Conservation (phyloP, 1,140 invertebrate genomes). For the Chelonus insularis region DNA sequence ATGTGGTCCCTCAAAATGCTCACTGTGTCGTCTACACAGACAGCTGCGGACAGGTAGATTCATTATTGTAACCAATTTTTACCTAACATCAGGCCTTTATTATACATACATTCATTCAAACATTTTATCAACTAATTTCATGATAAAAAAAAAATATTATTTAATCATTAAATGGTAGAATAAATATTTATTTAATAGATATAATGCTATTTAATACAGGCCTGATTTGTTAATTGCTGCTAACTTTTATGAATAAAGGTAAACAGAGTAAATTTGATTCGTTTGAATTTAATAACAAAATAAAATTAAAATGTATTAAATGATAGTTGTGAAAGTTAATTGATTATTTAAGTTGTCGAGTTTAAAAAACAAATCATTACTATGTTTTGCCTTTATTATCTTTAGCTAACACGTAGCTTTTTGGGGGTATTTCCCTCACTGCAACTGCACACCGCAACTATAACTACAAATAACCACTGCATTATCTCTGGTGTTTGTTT, state of each 20-base stretch:
- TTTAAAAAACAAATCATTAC: conserved; percentile 1
- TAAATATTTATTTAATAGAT: neutral
- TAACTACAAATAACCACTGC: conserved; percentile 62
- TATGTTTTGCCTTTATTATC: conserved; percentile 40
- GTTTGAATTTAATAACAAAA: conserved; percentile 9
- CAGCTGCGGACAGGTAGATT: conserved; percentile 90
- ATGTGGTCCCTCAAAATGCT: conserved; percentile 79
- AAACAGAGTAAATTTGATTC: conserved; percentile 28
- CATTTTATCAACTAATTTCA: neutral
- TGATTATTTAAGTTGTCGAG: too few relatives aligned
- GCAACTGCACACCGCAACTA: conserved; percentile 63
- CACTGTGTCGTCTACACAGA: conserved; percentile 94
- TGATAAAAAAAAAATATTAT: neutral
- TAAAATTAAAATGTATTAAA: neutral
- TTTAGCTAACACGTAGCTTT: conserved; percentile 62
- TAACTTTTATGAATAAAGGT: conserved; percentile 57
- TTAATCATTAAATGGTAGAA: neutral
- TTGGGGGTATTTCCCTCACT: conserved; percentile 59
- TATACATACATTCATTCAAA: conserved; percentile 29
- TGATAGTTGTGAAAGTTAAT: neutral
- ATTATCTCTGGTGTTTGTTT: conserved; percentile 58
- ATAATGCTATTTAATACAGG: conserved; percentile 41
- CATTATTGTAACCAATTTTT: conserved; percentile 64
- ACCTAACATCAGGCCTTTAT: conserved; percentile 55
- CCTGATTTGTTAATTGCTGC: conserved; percentile 58